A percentile compares a stretch with the other conserved stretches of the same genome.
These are phyloP conservation scores for Uromys caudimaculatus DNA, from an alignment of 2,797 vertebrate species.

Conservation along the genomic window DNA sequence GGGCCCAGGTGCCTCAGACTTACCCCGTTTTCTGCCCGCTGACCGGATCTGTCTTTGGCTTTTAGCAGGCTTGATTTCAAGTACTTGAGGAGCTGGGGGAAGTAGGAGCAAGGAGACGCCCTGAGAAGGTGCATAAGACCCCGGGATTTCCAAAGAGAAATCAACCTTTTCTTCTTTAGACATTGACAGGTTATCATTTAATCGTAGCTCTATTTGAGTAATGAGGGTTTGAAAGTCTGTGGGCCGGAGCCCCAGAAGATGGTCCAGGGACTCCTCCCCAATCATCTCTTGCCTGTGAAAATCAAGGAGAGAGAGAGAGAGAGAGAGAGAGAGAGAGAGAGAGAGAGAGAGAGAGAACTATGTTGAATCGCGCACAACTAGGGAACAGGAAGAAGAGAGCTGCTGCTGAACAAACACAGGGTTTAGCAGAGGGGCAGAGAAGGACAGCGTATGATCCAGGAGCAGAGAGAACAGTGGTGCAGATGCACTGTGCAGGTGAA, in stretches of 20 bases:
- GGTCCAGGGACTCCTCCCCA: constrained; percentile 74
- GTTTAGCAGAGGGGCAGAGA: neutral
- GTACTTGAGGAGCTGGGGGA: neutral
- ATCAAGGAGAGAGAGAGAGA: constrained; percentile 13
- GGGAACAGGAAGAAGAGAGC: neutral
- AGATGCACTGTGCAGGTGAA: neutral
- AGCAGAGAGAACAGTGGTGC: neutral
- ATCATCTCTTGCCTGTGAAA: constrained; percentile 72
- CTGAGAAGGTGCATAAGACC: accelerated
- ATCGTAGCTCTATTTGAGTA: constrained; percentile 62
- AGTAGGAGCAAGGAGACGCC: neutral
- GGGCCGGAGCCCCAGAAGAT: constrained; percentile 71
- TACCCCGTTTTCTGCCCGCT: constrained; percentile 63
- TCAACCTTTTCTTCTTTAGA: neutral
- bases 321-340: neutral
- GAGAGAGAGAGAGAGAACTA: neutral
- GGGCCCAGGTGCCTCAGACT: constrained; percentile 48
- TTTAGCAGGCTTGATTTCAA: constrained; percentile 66
- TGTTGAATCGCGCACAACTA: neutral
- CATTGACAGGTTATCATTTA: constrained; percentile 78
- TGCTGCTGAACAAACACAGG: neutral
- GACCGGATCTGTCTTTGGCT: constrained; percentile 31
- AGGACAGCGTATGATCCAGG: neutral
- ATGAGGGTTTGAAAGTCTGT: constrained; percentile 74
- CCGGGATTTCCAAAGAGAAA: constrained; percentile 62